A percentile compares a stretch with the other conserved stretches of the same genome.
Conservation (phyloP, 2,113 vertebrate genomes). For the Potamarius usumacintae region DNA sequence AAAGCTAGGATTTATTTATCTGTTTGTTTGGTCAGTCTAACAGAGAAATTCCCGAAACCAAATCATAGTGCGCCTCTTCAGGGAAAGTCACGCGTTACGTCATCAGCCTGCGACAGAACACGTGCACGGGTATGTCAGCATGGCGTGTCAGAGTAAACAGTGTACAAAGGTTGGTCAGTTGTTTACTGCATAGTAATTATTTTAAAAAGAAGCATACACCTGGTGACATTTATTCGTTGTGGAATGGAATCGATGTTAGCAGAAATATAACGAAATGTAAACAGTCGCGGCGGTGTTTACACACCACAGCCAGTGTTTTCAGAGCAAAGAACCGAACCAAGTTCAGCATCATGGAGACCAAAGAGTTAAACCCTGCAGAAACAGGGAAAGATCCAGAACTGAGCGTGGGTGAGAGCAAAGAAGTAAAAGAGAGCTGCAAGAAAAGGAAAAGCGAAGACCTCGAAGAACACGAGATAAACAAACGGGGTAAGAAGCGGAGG, state of each 20-base stretch:
- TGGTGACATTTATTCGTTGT: neutral
- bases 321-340: neutral
- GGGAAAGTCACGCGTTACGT: constrained; percentile 10
- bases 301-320: neutral
- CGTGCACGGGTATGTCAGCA: neutral
- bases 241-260: neutral
- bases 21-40: too few relatives aligned
- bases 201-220: neutral
- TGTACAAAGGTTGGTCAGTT: too few relatives aligned
- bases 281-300: neutral
- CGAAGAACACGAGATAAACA: constrained; percentile 4
- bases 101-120: constrained; percentile 37
- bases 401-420: neutral
- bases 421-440: constrained; percentile 34
- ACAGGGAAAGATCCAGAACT: neutral
- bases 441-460: constrained; percentile 71
- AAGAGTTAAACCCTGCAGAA: constrained; percentile 4
- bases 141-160: neutral
- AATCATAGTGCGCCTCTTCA: too few relatives aligned
- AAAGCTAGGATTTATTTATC: too few relatives aligned
- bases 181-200: too few relatives aligned
- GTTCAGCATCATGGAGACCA: constrained; percentile 57
- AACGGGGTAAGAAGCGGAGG: constrained; percentile 63
- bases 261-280: neutral
- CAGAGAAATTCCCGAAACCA: neutral